Base-by-base conservation (phyloP, 2,888 invertebrate genomes). In the Parasteatoda lunata region DNA sequence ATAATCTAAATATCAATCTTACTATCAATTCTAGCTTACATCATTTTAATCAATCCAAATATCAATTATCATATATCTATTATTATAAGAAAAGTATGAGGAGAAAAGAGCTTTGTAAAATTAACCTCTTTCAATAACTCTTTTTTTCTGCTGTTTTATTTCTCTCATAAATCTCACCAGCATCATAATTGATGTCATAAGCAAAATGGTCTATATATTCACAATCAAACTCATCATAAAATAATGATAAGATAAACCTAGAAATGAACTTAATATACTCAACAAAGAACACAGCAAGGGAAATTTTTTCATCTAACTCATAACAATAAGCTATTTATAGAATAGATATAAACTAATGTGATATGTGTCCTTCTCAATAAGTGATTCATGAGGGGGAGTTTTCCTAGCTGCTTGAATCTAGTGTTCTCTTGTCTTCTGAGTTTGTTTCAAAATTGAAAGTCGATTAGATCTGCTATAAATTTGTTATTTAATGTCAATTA, bases 51-150 rank as follows among this genome's bases (percentile, higher is more conserved):
- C 59, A 59, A 59, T 13, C 9, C 8, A 13, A 13, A 59, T 59
- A 59, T 13, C 59, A 13, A 59, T 59, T 7, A 59, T n/a, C n/a
- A n/a, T 5, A 59, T 13, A 59, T 7, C 30, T 1, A 30, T 0
- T 59, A 59, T 0, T 13, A n/a, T 54, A 13, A 7, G n/a, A 59
- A 59, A 59, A 59, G 8, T 7, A 7, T 1, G n/a, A 59, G 0
- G 9, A 59, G 8, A 5, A 8, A 59, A 7, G 8, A 59, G 30
- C 89, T 94, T 93, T 73, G 90, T 88, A 79, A 92, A 92, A 89
- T 92, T 91, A 13, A 93, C 91, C 89, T 92, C 90, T 4, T 90
- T 89, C 79, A 92, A 86, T 77, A 91, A 90, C 83, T 89, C 90
- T 86, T 89, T 88, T 85, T 90, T 89, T 86, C 7, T 69, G 30